phyloP scores from a whole-genome alignment of 2,113 vertebrate species.

The Puntigrus tetrazona region DNA sequence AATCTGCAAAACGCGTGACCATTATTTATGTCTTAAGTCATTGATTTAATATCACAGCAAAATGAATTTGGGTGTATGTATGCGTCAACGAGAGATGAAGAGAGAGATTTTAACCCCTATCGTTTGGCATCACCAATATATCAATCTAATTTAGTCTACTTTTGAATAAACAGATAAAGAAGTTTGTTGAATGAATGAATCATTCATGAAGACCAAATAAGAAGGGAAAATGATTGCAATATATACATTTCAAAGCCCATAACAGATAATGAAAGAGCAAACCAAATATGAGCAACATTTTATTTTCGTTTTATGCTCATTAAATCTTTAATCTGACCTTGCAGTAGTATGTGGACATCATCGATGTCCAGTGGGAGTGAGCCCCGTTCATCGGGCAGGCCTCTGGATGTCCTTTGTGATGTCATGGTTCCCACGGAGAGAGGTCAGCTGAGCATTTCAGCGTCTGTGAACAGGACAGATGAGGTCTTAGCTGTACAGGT shows the following conservation, averaged over 20 bases:
- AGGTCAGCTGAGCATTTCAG: constrained; percentile 59
- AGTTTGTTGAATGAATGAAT: background rate
- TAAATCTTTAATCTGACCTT: constrained; percentile 66
- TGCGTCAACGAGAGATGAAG: background rate
- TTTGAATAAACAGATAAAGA: background rate
- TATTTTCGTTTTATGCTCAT: background rate
- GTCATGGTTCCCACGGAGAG: constrained; percentile 60
- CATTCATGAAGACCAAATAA: background rate
- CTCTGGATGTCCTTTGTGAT: constrained; percentile 57
- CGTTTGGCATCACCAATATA: background rate
- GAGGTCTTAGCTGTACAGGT: background rate
- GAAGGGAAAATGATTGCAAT: background rate
- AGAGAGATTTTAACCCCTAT: background rate
- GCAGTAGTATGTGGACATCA: constrained; percentile 75
- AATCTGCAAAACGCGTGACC: background rate
- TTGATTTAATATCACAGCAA: background rate
- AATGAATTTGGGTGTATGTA: background rate
- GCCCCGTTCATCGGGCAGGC: constrained; percentile 60
- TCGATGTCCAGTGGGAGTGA: constrained; percentile 75
- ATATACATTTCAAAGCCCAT: background rate
- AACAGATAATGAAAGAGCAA: background rate
- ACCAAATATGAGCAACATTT: background rate
- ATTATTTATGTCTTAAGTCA: background rate
- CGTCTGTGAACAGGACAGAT: constrained; percentile 41
- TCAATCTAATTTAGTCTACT: background rate